Evolutionary conservation across 2,113 vertebrate species (phyloP).

Genomic region (Larimichthys crocea): DNA sequence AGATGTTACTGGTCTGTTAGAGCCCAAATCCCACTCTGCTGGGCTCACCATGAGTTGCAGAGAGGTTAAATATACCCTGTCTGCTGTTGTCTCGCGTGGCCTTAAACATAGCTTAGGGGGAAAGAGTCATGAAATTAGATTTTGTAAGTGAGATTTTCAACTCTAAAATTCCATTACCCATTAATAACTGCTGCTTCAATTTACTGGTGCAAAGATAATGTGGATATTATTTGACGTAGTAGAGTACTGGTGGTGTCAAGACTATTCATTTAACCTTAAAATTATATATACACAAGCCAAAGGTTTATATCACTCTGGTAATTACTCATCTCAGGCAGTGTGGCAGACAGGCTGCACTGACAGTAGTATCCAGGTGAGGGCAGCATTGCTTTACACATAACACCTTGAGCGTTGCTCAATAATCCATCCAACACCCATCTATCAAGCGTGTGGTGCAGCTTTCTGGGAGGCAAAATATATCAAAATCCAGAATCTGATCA

Average conservation of each 20-base stretch:
- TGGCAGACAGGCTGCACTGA: constrained; percentile 23
- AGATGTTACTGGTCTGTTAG: constrained; percentile 26
- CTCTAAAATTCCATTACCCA: not conserved
- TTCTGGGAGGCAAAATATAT: constrained; percentile 47
- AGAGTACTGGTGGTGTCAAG: not conserved
- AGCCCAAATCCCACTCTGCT: constrained; percentile 18
- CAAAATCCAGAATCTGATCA: constrained; percentile 52
- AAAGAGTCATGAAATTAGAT: not conserved
- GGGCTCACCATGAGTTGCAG: not conserved
- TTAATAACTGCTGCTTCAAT: constrained; percentile 1
- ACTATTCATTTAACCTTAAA: constrained; percentile 16
- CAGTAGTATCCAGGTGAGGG: constrained; percentile 61
- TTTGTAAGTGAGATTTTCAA: constrained; percentile 17
- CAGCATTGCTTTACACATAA: constrained; percentile 66
- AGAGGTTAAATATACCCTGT: constrained; percentile 11
- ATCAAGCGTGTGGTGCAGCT: constrained; percentile 38
- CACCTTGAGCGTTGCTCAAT: not conserved
- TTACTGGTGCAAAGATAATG: not conserved
- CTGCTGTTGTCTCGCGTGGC: not conserved
- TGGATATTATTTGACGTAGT: constrained; percentile 6
- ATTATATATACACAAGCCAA: constrained; percentile 7
- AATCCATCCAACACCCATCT: constrained; percentile 21
- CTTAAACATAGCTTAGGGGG: not conserved
- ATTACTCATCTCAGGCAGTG: constrained; percentile 2
- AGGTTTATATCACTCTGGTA: constrained; percentile 32